Evolutionary conservation across 2,113 vertebrate species (phyloP).

Genomic region (Myocastor coypus): DNA sequence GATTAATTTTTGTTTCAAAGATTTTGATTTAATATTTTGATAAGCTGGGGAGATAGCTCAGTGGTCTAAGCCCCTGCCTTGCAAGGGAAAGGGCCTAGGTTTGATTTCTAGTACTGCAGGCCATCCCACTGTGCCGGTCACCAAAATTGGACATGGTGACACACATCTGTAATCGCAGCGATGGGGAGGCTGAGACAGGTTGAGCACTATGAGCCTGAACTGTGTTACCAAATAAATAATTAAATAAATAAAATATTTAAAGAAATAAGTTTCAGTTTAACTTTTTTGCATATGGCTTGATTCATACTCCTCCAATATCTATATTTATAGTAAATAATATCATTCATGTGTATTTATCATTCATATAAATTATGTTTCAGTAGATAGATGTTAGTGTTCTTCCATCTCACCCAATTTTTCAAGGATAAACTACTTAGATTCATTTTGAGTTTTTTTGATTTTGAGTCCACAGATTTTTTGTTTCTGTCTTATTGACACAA

Average conservation of each 20-base stretch:
- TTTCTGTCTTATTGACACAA: conserved; percentile 29
- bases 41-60: neutral
- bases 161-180: too few species aligned
- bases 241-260: neutral
- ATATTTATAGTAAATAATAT: neutral
- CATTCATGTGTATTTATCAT: conserved; percentile 24
- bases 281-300: neutral
- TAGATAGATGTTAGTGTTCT: neutral
- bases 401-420: conserved; percentile 1
- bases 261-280: conserved; percentile 30
- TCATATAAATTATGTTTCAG: conserved; percentile 27
- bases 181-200: too few species aligned
- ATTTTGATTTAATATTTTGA: neutral
- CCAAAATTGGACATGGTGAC: too few species aligned
- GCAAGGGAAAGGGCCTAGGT: too few species aligned
- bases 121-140: too few species aligned
- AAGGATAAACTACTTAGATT: conserved; percentile 9
- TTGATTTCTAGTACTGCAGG: too few species aligned
- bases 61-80: too few species aligned
- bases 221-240: too few species aligned
- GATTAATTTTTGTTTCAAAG: neutral
- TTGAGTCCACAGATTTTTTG: neutral
- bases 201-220: too few species aligned
- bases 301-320: conserved; percentile 27
- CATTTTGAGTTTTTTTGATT: conserved; percentile 24